Percentiles rank a stretch among this genome's conserved stretches.
phyloP scores from a whole-genome alignment of 2,113 vertebrate genomes.

The Phaethornis superciliosus region DNA sequence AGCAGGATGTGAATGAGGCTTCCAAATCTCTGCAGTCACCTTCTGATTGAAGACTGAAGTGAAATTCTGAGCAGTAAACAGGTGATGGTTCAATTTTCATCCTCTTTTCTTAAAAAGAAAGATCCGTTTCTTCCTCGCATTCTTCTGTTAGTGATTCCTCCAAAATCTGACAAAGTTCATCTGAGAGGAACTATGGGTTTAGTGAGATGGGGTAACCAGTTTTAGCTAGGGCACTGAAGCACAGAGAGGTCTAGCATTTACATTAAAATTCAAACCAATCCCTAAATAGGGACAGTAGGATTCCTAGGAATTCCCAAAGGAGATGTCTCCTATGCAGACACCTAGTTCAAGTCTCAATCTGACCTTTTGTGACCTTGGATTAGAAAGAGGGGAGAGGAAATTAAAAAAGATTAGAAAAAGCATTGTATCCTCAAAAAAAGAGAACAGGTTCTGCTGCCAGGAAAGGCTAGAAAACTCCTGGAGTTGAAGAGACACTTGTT shows the following conservation, averaged over 20 bases:
- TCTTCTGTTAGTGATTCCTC: neutral
- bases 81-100: neutral
- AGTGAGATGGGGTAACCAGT: neutral
- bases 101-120: neutral
- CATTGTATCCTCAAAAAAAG: neutral
- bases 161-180: neutral
- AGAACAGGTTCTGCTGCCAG: neutral
- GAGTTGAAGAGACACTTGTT: neutral
- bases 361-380: neutral
- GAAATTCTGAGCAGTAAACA: neutral
- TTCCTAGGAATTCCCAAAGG: neutral
- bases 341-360: neutral
- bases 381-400: neutral
- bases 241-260: no score
- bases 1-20: fast-evolving
- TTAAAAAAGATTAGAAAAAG: neutral
- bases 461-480: neutral
- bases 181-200: neutral
- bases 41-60: neutral
- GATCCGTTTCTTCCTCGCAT: neutral
- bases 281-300: neutral
- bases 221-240: neutral
- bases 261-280: neutral
- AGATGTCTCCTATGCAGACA: neutral
- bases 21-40: neutral